phyloP scores from a whole-genome alignment of 2,888 invertebrate genomes.

The Callosobruchus maculatus region DNA sequence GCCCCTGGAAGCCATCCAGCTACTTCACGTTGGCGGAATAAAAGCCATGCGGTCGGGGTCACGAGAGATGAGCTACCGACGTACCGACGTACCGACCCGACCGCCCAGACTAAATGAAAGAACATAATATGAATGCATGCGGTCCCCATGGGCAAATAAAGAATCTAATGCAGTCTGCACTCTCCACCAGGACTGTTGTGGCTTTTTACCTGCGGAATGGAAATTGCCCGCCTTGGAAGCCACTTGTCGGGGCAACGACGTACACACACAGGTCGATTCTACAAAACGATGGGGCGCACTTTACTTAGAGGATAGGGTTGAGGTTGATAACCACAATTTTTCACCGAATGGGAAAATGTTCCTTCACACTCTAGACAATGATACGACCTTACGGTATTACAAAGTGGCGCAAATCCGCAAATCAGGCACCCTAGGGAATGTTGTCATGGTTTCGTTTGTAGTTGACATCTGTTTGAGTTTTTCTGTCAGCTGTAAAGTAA shows the following conservation, averaged over 20 bases:
- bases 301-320: background rate
- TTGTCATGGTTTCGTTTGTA: too few species aligned
- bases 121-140: slow-evolving; percentile 42
- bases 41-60: slow-evolving; percentile 2
- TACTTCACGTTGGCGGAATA: background rate
- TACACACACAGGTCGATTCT: background rate
- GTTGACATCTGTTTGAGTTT: too few species aligned
- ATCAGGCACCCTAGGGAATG: too few species aligned
- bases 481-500: too few species aligned
- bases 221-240: slow-evolving; percentile 23
- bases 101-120: slow-evolving; percentile 31
- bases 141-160: slow-evolving; percentile 38
- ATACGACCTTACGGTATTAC: too few species aligned
- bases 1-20: background rate
- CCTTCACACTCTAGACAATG: too few species aligned
- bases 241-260: background rate
- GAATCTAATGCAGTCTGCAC: slow-evolving; percentile 37
- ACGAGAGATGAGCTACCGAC: background rate
- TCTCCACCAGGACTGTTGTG: slow-evolving; percentile 6
- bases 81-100: slow-evolving; percentile 6
- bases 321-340: too few species aligned
- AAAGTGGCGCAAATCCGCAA: too few species aligned
- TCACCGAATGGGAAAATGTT: too few species aligned
- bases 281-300: background rate
- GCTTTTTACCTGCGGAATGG: slow-evolving; percentile 28